Conservation (phyloP, 2,113 vertebrate genomes). For the Gallinago media region DNA sequence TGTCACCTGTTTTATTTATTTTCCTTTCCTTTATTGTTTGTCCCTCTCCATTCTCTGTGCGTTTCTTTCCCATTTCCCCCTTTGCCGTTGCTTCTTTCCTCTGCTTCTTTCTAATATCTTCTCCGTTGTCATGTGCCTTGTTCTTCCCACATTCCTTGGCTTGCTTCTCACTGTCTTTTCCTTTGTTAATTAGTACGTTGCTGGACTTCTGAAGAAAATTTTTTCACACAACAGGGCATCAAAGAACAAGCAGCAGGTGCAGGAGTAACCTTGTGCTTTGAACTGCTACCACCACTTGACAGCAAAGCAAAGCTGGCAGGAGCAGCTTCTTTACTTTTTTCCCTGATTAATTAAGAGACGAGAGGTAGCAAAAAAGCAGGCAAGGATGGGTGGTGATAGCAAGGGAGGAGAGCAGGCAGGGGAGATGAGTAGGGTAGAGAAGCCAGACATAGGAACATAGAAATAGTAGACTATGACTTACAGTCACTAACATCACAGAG, state of each 20-base stretch:
- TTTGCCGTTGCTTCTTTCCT: neutral
- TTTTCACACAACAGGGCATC: neutral
- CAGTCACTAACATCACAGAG: neutral
- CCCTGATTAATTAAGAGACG: neutral
- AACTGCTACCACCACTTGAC: neutral
- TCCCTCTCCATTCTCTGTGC: neutral
- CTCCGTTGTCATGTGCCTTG: neutral
- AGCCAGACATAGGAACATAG: neutral
- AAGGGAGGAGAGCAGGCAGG: neutral
- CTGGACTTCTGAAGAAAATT: conserved; percentile 1
- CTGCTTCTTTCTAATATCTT: neutral
- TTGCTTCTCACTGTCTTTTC: conserved; percentile 24
- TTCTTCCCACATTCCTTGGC: neutral
- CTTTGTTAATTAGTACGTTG: neutral
- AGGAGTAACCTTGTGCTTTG: conserved; percentile 15
- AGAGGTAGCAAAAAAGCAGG: neutral
- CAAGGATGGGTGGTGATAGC: neutral
- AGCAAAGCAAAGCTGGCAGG: conserved; percentile 12
- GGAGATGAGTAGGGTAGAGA: neutral
- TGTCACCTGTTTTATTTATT: neutral
- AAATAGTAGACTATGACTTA: neutral
- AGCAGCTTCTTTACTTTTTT: neutral
- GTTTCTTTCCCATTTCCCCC: neutral
- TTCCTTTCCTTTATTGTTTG: neutral
- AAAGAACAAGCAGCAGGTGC: conserved; percentile 36